Evolutionary conservation across 2,888 invertebrate species (phyloP), one percentile per base, ranked within the genome.

Genomic region (Volucella inanis): DNA sequence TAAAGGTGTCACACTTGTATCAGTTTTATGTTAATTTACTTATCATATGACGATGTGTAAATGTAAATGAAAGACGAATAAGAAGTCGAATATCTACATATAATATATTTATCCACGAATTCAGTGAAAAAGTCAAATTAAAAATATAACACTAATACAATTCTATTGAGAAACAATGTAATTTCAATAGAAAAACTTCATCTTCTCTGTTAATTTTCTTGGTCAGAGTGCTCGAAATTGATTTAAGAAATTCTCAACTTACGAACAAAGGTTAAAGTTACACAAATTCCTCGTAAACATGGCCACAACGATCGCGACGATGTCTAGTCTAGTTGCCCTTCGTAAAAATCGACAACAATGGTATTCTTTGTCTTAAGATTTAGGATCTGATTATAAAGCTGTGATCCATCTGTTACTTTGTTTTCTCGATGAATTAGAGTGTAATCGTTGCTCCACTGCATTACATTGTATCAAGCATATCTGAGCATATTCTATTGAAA

Each of bases 1-100:
- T 74, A 82, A 74, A 83, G 72, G 83, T 79, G 79, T 59, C 64
- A 79, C 68, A 79, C 78, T 83, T 78, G 64, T 74, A 43, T 62
- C 68, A 39, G 65, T 65, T 74, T 80, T 68, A 80, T 67, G 67
- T 74, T 43, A 67, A 72, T 65, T 70, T 45, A 59, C 22, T 61
- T 22, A 18, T 18, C 18, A 18, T 18, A 61, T 39, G 31, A 61
- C 38, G 18, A 50, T 15, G 41, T 31, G 8, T 12, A 38, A 43
- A 61, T 52, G 61, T 52, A 45, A 74, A 62, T 74, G 14, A 43
- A 67, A 52, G 18, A 38, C 54, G 68, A 77, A 62, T 57, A 41
- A 62, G 54, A 62, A 54, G 54, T 39, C 52, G 61, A 77, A 77
- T 54, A 77, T 62, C 54, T 68, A 62, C n/a, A n/a, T n/a, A n/a